A percentile compares a stretch with the other conserved stretches of the same genome.
Conservation (phyloP, 2,113 vertebrate species). For the Oncorhynchus mykiss region DNA sequence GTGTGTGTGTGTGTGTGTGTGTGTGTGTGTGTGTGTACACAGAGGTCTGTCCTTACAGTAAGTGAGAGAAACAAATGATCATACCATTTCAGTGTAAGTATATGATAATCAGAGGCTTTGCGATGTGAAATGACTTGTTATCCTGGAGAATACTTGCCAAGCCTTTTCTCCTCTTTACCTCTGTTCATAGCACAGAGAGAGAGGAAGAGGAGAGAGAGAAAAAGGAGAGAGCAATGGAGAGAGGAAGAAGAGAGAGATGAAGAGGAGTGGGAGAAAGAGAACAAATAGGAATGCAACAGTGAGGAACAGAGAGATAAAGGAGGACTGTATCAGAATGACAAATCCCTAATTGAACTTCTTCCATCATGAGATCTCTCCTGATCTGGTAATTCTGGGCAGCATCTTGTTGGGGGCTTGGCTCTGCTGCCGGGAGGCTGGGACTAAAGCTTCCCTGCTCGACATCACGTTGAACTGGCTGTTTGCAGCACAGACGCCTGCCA, state of each 20-base stretch:
- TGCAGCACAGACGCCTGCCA: constrained; percentile 50
- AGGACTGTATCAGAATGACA: constrained; percentile 46
- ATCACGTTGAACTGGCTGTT: neutral
- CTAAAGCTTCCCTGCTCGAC: constrained; percentile 14
- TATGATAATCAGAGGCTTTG: constrained; percentile 41
- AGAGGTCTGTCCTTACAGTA: no score
- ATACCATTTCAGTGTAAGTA: neutral
- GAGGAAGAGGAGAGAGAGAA: neutral
- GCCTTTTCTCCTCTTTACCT: constrained; percentile 44
- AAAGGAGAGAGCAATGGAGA: neutral
- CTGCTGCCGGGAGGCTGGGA: constrained; percentile 48
- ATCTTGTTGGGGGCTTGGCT: constrained; percentile 52
- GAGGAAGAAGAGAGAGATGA: neutral
- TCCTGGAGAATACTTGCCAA: constrained; percentile 51
- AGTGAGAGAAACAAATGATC: no score
- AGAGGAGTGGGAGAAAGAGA: neutral
- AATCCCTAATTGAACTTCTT: constrained; percentile 49
- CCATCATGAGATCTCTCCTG: constrained; percentile 61
- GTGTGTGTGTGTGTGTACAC: no score
- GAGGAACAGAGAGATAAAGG: neutral
- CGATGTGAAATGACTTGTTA: constrained; percentile 66
- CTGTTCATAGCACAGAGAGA: constrained; percentile 36
- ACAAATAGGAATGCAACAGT: neutral
- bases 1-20: no score
- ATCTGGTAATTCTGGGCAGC: constrained; percentile 66